These are phyloP conservation scores for Rousettus madagascariensis DNA, from an alignment of 2,797 vertebrate genomes.

Conservation along the genomic window DNA sequence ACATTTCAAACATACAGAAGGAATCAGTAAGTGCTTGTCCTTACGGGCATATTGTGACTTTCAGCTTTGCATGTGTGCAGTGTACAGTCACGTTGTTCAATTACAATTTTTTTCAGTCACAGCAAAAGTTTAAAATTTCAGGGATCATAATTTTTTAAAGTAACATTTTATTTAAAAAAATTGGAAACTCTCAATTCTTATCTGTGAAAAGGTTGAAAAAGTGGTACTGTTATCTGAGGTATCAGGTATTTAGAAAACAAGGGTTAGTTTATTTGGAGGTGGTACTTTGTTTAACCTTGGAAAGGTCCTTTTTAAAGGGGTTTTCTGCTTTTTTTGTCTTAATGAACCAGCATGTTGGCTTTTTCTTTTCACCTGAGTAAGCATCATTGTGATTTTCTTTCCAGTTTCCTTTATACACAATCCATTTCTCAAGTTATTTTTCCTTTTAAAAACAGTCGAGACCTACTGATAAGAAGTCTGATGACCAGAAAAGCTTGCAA, in stretches of 20 bases:
- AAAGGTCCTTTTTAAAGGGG: not conserved
- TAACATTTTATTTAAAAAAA: not conserved
- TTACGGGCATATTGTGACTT: not conserved
- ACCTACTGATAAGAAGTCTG: not conserved
- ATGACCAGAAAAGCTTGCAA: not conserved
- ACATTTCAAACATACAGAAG: not conserved
- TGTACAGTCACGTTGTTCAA: not conserved
- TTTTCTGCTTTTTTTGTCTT: not conserved
- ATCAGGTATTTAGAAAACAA: not conserved
- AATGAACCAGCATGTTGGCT: not conserved
- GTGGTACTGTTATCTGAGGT: not conserved
- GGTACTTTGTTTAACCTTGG: not conserved
- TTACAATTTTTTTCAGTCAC: not conserved
- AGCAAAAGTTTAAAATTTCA: constrained; percentile 23
- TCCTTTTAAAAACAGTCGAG: not conserved
- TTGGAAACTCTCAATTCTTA: not conserved
- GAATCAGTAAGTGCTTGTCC: not conserved
- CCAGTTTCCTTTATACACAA: not conserved
- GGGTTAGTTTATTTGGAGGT: not conserved
- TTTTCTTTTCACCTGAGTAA: not conserved
- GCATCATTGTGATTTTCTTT: not conserved
- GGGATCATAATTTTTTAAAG: not conserved
- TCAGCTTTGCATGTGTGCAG: not conserved
- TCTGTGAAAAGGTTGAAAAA: not conserved
- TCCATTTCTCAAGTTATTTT: constrained; percentile 36